These are phyloP conservation scores for Oeneis ivallda DNA, from an alignment of 2,888 invertebrate genomes.

Conservation along the genomic window DNA sequence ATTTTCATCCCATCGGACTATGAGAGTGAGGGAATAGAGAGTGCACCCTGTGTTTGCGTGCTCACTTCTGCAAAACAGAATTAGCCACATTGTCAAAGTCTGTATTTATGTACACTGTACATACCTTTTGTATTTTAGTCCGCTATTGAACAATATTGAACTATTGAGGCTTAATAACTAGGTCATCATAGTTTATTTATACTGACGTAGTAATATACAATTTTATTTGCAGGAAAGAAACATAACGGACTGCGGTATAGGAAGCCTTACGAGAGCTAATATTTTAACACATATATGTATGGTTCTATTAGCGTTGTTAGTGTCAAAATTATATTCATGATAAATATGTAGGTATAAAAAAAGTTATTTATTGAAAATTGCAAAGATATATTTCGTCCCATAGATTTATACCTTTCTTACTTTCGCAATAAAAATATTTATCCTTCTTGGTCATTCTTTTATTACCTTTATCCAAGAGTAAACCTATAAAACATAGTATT, in stretches of 20 bases:
- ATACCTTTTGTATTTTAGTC: too few species aligned
- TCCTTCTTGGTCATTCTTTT: conserved; percentile 39
- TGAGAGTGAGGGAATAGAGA: too few species aligned
- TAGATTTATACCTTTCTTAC: conserved; percentile 74
- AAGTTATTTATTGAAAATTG: conserved; percentile 19
- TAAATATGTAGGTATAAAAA: conserved; percentile 24
- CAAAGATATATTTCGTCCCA: conserved; percentile 32
- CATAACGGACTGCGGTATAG: conserved; percentile 66
- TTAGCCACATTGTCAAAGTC: too few species aligned
- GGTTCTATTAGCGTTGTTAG: conserved; percentile 45
- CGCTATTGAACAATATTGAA: too few species aligned
- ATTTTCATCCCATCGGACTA: too few species aligned
- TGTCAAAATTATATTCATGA: conserved; percentile 45
- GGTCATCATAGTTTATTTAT: too few species aligned
- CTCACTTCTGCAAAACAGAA: too few species aligned
- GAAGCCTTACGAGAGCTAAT: conserved; percentile 53
- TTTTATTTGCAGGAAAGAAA: conserved; percentile 61
- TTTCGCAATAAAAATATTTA: conserved; percentile 75
- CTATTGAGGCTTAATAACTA: background rate
- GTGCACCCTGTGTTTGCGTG: too few species aligned
- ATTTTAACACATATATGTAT: conserved; percentile 45
- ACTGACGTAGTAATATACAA: background rate
- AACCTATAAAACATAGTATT: too few species aligned
- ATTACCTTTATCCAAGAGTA: background rate
- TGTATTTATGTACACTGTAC: too few species aligned